Evolutionary conservation across 2,888 invertebrate genomes (phyloP).

Genomic region (Brachycybe producta): DNA sequence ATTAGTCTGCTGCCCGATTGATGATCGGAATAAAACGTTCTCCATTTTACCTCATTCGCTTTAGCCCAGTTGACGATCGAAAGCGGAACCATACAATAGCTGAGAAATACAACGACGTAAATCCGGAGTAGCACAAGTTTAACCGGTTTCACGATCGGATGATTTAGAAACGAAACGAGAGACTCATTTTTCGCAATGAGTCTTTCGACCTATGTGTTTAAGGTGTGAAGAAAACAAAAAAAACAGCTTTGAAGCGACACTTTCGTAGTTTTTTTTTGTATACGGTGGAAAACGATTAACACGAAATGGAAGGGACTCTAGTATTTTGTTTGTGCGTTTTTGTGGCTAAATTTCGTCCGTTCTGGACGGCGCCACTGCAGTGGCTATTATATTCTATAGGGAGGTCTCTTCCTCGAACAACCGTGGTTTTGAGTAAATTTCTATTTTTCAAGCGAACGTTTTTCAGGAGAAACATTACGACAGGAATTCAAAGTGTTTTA

Average conservation of each 20-base stretch:
- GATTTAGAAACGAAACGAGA: conserved; percentile 33
- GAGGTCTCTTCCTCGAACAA: too few species aligned
- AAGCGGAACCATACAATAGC: conserved; percentile 51
- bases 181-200: conserved; percentile 20
- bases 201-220: conserved; percentile 23
- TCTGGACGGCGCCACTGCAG: too few species aligned
- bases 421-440: too few species aligned
- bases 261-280: conserved; percentile 1
- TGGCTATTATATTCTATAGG: too few species aligned
- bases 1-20: too few species aligned
- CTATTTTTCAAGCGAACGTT: too few species aligned
- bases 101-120: conserved; percentile 69
- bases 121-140: conserved; percentile 48
- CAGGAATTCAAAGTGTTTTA: too few species aligned
- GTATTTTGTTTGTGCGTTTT: too few species aligned
- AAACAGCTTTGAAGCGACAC: too few species aligned
- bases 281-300: neutral
- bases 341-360: too few species aligned
- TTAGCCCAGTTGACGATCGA: conserved; percentile 8
- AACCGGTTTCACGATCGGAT: conserved; percentile 35
- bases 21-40: neutral
- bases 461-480: too few species aligned
- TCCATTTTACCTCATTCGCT: conserved; percentile 6
- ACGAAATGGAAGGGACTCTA: too few species aligned
- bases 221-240: neutral